These are phyloP conservation scores for Aelia acuminata DNA, from an alignment of 2,888 invertebrate genomes.

Conservation along the genomic window DNA sequence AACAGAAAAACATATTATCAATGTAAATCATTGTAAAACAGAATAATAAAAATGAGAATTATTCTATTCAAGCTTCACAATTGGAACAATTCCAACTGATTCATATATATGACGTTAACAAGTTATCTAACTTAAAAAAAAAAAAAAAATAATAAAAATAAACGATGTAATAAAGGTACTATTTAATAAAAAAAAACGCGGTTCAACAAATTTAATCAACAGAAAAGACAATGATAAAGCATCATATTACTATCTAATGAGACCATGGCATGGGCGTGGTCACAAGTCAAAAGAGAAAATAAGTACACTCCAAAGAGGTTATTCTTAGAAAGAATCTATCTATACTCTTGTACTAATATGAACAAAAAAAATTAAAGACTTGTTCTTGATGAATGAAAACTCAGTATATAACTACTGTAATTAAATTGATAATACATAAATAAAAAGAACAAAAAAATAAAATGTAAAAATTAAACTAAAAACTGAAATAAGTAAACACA, in stretches of 20 bases:
- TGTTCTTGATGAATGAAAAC: neutral
- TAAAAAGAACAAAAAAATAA: too few species aligned
- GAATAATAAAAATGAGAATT: neutral
- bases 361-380: neutral
- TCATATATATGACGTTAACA: neutral
- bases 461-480: too few species aligned
- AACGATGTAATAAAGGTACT: neutral
- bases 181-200: neutral
- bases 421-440: too few species aligned
- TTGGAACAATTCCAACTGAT: neutral
- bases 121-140: neutral
- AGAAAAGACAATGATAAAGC: neutral
- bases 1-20: neutral
- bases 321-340: slow-evolving; percentile 13
- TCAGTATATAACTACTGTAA: neutral
- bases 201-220: neutral
- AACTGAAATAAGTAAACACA: too few species aligned
- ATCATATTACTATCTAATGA: slow-evolving; percentile 4
- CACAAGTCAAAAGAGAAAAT: slow-evolving; percentile 44
- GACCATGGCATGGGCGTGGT: slow-evolving; percentile 37
- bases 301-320: slow-evolving; percentile 47
- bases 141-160: neutral
- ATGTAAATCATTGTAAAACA: neutral
- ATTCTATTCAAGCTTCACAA: neutral
- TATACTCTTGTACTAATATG: neutral